phyloP scores from a whole-genome alignment of 2,797 vertebrate species.

The Mus minutoides region DNA sequence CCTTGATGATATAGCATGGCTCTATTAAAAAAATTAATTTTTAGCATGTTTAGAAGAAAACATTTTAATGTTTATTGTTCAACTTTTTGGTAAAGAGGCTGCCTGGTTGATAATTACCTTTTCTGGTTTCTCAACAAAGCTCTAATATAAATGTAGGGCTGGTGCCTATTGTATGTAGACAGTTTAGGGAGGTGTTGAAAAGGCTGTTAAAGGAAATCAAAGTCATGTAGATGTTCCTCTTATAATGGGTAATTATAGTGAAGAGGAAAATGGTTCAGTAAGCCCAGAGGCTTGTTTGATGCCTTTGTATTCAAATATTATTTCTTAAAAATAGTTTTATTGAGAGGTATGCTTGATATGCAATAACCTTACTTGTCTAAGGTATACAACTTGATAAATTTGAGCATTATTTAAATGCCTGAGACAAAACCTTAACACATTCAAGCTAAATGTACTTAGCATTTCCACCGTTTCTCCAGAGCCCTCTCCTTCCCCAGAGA shows the following conservation, averaged over 20 bases:
- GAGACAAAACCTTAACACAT: background rate
- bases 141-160: constrained; percentile 1
- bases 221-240: background rate
- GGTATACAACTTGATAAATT: constrained; percentile 19
- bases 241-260: background rate
- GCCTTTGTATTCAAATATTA: constrained; percentile 40
- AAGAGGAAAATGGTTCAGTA: background rate
- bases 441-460: background rate
- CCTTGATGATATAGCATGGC: background rate
- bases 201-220: background rate
- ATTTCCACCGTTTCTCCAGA: background rate
- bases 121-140: constrained; percentile 19
- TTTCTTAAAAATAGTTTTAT: background rate
- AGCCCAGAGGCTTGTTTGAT: background rate
- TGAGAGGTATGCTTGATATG: background rate
- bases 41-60: background rate
- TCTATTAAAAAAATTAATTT: background rate
- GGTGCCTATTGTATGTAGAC: background rate
- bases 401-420: background rate
- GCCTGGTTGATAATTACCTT: background rate
- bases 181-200: constrained; percentile 4
- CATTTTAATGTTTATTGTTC: background rate
- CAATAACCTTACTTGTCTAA: constrained; percentile 19
- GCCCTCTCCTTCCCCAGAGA: background rate
- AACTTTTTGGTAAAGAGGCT: background rate